Percentiles rank a stretch among this genome's conserved stretches.
Evolutionary conservation across 1,140 invertebrate genomes (phyloP).

Genomic region (Globodera ellingtonae): DNA sequence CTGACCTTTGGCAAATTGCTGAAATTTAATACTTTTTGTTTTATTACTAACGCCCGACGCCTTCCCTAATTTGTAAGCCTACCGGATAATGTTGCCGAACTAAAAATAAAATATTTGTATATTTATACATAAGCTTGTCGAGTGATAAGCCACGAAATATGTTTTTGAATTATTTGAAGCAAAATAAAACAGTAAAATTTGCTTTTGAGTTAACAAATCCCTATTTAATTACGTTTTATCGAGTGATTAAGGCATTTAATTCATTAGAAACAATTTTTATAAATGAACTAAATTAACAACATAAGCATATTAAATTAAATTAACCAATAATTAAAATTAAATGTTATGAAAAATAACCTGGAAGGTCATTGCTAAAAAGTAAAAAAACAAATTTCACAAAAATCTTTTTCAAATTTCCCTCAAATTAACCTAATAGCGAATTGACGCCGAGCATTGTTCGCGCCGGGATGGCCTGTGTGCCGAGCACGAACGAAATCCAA

Average conservation of each 20-base stretch:
- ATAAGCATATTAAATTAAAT: too few species aligned
- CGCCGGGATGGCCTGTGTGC: slow-evolving; percentile 55
- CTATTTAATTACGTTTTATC: too few species aligned
- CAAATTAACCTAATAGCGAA: slow-evolving; percentile 34
- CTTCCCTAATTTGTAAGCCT: not conserved
- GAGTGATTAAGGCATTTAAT: too few species aligned
- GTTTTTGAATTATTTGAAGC: too few species aligned
- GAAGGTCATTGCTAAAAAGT: slow-evolving; percentile 50
- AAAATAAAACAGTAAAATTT: too few species aligned
- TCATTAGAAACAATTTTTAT: too few species aligned
- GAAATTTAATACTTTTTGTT: slow-evolving; percentile 8
- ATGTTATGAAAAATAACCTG: slow-evolving; percentile 24
- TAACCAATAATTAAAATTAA: not conserved
- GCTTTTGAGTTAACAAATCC: too few species aligned
- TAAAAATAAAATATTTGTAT: not conserved
- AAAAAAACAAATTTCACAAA: not conserved
- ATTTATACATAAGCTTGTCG: not conserved
- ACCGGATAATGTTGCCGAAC: slow-evolving; percentile 56
- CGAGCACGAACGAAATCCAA: slow-evolving; percentile 64
- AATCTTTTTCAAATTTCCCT: too few species aligned
- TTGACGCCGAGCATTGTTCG: slow-evolving; percentile 57
- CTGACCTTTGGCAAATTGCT: slow-evolving; percentile 55
- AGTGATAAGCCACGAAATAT: too few species aligned
- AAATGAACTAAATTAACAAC: too few species aligned
- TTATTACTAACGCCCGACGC: not conserved